Evolutionary conservation across 2,113 vertebrate genomes (phyloP), one percentile per base, ranked within the genome.

Genomic region (Scomber scombrus): DNA sequence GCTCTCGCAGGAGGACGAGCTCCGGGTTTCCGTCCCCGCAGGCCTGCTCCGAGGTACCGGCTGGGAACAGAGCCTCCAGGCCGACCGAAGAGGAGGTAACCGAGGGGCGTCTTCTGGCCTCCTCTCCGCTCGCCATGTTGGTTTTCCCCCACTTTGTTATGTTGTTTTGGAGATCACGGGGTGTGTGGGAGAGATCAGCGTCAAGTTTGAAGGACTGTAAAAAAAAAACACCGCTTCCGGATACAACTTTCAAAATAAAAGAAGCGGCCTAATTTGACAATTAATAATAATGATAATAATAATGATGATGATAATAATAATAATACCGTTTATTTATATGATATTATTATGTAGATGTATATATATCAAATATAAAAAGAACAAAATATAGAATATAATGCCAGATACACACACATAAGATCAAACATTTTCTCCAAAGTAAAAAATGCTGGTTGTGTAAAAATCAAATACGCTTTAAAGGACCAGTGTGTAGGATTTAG

Each of bases 121-220:
- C 94, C 91, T 94, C 94, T 89, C 58, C 91, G 92, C 92, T 95
- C 93, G 94, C 94, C 95, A 96, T 96, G 91, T 94, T 75, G 34
- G 34, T 76, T 45, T 40, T 84, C 67, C 84, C 74, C 85, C 73
- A 87, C 85, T 92, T 92, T 90, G 88, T 94, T 91, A 23, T 93
- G 87, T 87, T 94, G 88, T 92, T 92, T 89, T 84, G 88, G 89
- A 70, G 90, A 88, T 94, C 93, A 94, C 93, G 91, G 91, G 89
- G 87, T 85, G 55, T 78, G 56, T 13, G 87, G 78, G 3, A 62
- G 16, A 57, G 70, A 78, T 4, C 16, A 9, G 15, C 4, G 67
- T 84, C 73, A 85, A 87, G 85, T 1, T 1, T 0, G 4, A 26
- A 13, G 1, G 3, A 1, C 8, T 46, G 11, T 31, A 57, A 13